phyloP scores from a whole-genome alignment of 2,113 vertebrate species.

The Ceyx cyanopectus region DNA sequence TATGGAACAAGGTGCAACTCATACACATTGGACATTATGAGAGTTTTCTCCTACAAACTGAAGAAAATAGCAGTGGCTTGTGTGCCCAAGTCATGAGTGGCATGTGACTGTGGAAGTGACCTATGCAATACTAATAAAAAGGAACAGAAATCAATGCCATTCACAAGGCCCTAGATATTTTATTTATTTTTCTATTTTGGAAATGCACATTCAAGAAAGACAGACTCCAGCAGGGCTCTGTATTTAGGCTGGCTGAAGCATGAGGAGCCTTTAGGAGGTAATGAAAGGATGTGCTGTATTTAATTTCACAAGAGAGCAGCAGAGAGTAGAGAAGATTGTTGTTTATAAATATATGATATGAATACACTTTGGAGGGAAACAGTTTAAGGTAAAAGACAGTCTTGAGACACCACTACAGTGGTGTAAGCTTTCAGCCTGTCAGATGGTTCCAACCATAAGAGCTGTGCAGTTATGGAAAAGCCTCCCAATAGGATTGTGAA shows the following conservation, averaged over 20 bases:
- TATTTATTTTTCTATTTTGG: neutral
- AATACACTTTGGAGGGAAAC: neutral
- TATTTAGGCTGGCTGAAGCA: neutral
- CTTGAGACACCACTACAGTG: neutral
- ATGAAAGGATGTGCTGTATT: neutral
- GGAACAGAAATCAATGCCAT: neutral
- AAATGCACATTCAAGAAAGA: neutral
- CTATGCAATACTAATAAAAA: neutral
- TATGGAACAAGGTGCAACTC: neutral
- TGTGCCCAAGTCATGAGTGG: neutral
- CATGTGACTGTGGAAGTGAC: neutral
- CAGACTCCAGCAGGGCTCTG: neutral
- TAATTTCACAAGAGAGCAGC: neutral
- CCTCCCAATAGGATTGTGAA: neutral
- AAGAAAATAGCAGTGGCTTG: neutral
- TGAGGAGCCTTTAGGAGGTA: neutral
- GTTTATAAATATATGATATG: slow-evolving; percentile 5
- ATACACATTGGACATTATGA: too few relatives aligned
- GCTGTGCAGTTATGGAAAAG: neutral
- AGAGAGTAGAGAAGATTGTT: neutral
- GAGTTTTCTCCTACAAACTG: neutral
- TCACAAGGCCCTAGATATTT: neutral
- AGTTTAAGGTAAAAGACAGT: neutral
- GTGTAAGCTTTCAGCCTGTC: neutral
- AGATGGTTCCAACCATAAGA: neutral